phyloP scores from a whole-genome alignment of 2,888 invertebrate species.

The Stenoptilia bipunctidactyla region DNA sequence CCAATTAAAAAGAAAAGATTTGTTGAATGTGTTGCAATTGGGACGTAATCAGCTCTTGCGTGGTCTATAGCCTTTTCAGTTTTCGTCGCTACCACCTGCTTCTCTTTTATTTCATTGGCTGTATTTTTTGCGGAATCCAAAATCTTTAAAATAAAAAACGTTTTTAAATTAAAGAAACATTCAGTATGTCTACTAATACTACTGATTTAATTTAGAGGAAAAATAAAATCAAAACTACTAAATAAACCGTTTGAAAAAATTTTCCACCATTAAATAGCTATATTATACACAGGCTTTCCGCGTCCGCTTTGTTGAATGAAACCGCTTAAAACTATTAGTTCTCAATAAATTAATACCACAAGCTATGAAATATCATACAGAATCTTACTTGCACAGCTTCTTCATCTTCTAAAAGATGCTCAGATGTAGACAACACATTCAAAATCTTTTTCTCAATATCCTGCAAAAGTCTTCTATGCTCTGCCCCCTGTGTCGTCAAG shows the following conservation, averaged over 20 bases:
- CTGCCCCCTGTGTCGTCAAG: slow-evolving; percentile 89
- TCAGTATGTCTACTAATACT: no score
- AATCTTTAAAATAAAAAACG: slow-evolving; percentile 61
- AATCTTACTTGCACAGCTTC: slow-evolving; percentile 82
- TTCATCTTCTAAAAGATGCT: slow-evolving; percentile 85
- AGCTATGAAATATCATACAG: no score
- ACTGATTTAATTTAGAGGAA: no score
- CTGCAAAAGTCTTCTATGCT: slow-evolving; percentile 83
- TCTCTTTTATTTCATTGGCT: slow-evolving; percentile 91
- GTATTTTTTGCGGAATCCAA: slow-evolving; percentile 91
- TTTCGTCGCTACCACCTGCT: slow-evolving; percentile 89
- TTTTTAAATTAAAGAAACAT: no score
- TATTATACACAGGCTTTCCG: no score
- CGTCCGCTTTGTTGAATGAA: no score
- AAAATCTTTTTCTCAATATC: slow-evolving; percentile 94
- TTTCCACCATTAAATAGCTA: no score
- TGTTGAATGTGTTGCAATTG: slow-evolving; percentile 91
- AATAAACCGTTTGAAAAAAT: no score
- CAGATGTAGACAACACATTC: slow-evolving; percentile 63
- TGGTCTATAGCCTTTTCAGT: slow-evolving; percentile 92
- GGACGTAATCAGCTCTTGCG: slow-evolving; percentile 87
- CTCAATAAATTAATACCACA: no score
- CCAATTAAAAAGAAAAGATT: slow-evolving; percentile 92
- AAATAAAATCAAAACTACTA: no score
- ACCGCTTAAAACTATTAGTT: no score